These are phyloP conservation scores for Lypha dubia DNA, from an alignment of 2,888 invertebrate species.

Conservation along the genomic window DNA sequence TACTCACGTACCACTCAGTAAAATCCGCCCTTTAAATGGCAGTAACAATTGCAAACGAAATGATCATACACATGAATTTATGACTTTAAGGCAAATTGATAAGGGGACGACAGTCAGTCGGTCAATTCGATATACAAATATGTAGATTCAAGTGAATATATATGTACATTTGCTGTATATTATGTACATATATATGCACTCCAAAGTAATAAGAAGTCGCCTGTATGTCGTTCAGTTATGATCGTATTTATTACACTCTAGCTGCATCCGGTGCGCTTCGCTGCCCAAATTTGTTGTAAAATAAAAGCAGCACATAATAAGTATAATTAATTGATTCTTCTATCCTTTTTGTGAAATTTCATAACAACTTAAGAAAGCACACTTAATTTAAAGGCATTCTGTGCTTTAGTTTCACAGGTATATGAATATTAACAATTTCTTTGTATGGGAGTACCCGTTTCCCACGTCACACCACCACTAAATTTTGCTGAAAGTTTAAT, in stretches of 20 bases:
- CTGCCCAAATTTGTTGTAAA: too few species aligned
- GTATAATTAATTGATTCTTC: too few species aligned
- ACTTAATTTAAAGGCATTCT: too few species aligned
- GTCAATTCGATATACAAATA: slow-evolving; percentile 1
- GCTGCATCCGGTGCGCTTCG: too few species aligned
- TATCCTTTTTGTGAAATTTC: too few species aligned
- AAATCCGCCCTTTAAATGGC: slow-evolving; percentile 65
- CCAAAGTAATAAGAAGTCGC: slow-evolving; percentile 25
- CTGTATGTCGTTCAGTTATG: slow-evolving; percentile 13
- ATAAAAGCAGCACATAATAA: too few species aligned
- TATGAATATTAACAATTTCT: too few species aligned
- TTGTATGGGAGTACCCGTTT: too few species aligned
- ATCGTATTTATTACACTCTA: slow-evolving; percentile 19
- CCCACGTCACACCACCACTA: too few species aligned
- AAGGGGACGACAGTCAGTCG: neutral
- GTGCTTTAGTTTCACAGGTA: too few species aligned
- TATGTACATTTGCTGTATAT: neutral
- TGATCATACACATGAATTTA: slow-evolving; percentile 11
- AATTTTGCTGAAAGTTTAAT: too few species aligned
- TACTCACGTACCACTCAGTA: slow-evolving; percentile 7
- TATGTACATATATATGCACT: neutral
- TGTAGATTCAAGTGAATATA: neutral
- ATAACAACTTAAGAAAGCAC: too few species aligned
- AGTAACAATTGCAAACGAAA: slow-evolving; percentile 46
- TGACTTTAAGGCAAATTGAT: neutral